Base-by-base conservation (phyloP, 2,888 invertebrate genomes). In the Acleris sparsana region DNA sequence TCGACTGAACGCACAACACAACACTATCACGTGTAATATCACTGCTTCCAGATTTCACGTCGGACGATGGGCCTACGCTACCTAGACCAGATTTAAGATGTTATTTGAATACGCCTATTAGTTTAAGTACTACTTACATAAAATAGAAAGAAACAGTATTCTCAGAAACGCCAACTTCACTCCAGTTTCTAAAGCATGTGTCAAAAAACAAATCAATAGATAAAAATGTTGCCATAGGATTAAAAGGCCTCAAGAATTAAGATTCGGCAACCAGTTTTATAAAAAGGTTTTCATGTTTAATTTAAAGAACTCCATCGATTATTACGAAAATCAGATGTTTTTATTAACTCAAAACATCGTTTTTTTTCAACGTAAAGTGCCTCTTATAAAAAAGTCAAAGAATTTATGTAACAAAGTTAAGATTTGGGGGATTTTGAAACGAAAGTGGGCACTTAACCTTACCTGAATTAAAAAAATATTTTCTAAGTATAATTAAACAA, bases 131-230 rank as follows among this genome's bases (percentile, higher is more conserved):
- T 89, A 90, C 90, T 88, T 89, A 89, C 87, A 80, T 84, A 84
- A 80, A 88, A 82, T 80, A 82, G 79, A 84, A 88, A 85, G 84
- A 88, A 86, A 84, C 82, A 87, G 75, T 77, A 79, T 80, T 88
- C 87, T 82, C 71, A 84, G 85, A 84, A 88, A 80, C 80, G 80
- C 85, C 83, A 89, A 89, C 89, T 89, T 90, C 90, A 89, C 79
- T 78, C 61, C 78, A 71, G 69, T 78, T 62, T 52, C n/a, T 11
- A 46, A 46, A 46, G 61, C 57, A 66, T 62, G 62, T 66, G 66
- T 66, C 66, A 67, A 56, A 55, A 57, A 67, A 68, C 57, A 56
- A 67, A 62, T 69, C 64, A 62, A 67, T 68, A 52, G 46, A 55
- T 56, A 62, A 53, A 58, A 64, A 59, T 67, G 63, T 51, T 33